phyloP scores from a whole-genome alignment of 2,113 vertebrate genomes.

The Oryzias curvinotus region DNA sequence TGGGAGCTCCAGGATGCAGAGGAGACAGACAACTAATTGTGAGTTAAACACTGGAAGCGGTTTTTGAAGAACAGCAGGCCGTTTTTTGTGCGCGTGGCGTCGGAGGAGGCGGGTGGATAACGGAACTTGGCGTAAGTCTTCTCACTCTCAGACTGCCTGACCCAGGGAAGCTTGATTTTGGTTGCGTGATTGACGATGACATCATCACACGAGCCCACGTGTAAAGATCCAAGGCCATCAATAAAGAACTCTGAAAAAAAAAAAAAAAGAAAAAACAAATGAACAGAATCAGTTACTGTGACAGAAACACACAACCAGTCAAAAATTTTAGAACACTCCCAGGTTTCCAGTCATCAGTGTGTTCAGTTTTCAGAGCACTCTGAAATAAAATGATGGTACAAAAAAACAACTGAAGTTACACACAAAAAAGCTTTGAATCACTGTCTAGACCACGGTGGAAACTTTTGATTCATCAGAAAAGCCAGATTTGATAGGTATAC shows the following conservation, averaged over 20 bases:
- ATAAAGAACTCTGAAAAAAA: conserved; percentile 88
- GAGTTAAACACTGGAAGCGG: conserved; percentile 87
- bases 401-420: too few relatives aligned
- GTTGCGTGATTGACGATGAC: conserved; percentile 88
- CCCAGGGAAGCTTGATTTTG: conserved; percentile 89
- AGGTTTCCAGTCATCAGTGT: too few relatives aligned
- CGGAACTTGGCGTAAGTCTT: conserved; percentile 86
- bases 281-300: not conserved
- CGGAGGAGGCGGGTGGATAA: conserved; percentile 81
- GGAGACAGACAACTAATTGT: conserved; percentile 72
- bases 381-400: too few relatives aligned
- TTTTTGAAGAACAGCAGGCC: conserved; percentile 91
- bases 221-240: conserved; percentile 87
- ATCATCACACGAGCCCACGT: conserved; percentile 90
- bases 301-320: too few relatives aligned
- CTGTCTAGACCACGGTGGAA: too few relatives aligned
- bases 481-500: too few relatives aligned
- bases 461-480: too few relatives aligned
- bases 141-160: conserved; percentile 76
- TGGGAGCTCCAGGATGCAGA: conserved; percentile 27
- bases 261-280: conserved; percentile 1
- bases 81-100: conserved; percentile 77
- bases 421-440: too few relatives aligned
- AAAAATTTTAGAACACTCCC: too few relatives aligned
- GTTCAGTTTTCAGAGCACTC: too few relatives aligned